Base-by-base conservation (phyloP, 2,888 invertebrate genomes). In the Tenodera sinensis region DNA sequence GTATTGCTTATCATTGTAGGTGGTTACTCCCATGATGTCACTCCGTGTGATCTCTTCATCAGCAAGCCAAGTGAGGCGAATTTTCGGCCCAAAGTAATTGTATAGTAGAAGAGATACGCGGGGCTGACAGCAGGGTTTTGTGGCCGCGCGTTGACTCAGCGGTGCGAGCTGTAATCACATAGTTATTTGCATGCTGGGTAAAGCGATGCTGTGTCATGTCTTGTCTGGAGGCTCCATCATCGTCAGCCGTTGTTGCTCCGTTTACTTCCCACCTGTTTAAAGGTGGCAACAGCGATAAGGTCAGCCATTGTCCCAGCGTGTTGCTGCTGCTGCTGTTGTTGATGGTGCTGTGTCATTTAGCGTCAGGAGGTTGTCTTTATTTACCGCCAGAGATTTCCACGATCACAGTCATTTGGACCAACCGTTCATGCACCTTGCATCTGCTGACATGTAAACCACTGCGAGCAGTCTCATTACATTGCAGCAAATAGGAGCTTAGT, bases 331-430 rank as follows among this genome's bases (percentile, higher is more conserved):
- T 42, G 54, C 54, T 4, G 54, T 25, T 71, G 54, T 71, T 71
- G 54, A 71, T 71, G 54, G 42, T 87, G 87, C 87, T 87, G 87
- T 87, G 87, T 87, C 87, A 87, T 87, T 83, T n/a, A 34, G 83
- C 34, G 81, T 28, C 87, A 83, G 87, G 34, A 20, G 87, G n/a
- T 34, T 28, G 25, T 71, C 54, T 71, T 71, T 71, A 71, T 71
- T 71, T 71, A 71, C 54, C 54, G 54, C 54, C 54, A 71, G 54
- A 54, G 54, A 2, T 71, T 71, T 71, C 54, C 54, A 71, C 54
- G 20, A 71, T 71, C 54, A 71, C 54, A 71, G 54, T 71, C 54
- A 71, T 71, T 20, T 71, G 54, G 54, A 71, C 54, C 54, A 25
- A 71, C 54, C 54, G 54, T 71, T 71, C 54, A 71, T 3, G 20